Evolutionary conservation across 2,888 invertebrate genomes (phyloP).

Genomic region (Heliconius aoede): DNA sequence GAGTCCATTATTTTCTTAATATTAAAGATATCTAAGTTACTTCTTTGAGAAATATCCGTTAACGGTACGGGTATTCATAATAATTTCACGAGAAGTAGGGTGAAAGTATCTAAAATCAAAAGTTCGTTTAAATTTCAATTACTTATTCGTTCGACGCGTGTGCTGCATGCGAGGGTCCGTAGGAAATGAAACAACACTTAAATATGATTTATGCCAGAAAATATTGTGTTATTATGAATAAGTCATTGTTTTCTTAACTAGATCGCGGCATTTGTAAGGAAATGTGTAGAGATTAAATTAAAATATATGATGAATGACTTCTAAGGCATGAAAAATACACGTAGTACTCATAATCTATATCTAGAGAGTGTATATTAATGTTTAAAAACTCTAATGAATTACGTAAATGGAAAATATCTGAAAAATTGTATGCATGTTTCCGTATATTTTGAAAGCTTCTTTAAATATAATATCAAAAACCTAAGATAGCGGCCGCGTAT

Average conservation of each 20-base stretch:
- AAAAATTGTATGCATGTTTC: too few species aligned
- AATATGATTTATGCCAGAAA: conserved; percentile 79
- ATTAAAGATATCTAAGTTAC: conserved; percentile 31
- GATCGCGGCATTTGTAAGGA: conserved; percentile 66
- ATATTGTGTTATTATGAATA: conserved; percentile 78
- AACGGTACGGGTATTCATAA: conserved; percentile 76
- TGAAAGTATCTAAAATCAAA: conserved; percentile 80
- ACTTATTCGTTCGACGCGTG: conserved; percentile 82
- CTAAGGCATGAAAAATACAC: conserved; percentile 23
- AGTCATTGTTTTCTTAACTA: conserved; percentile 78
- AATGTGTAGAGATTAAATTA: conserved; percentile 64
- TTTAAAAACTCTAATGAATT: background rate
- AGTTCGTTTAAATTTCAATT: conserved; percentile 83
- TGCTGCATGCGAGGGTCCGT: conserved; percentile 70
- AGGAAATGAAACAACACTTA: conserved; percentile 84
- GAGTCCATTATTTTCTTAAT: background rate
- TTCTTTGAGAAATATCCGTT: conserved; percentile 51
- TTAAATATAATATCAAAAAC: conserved; percentile 56
- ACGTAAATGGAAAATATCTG: too few species aligned
- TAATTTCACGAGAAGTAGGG: conserved; percentile 75
- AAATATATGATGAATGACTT: conserved; percentile 58
- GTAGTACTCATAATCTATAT: background rate
- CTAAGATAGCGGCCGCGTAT: conserved; percentile 70
- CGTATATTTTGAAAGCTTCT: too few species aligned
- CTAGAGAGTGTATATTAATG: background rate